A percentile compares a stretch with the other conserved stretches of the same genome.
Evolutionary conservation across 2,888 invertebrate species (phyloP).

Genomic region (Escarpia spicata): DNA sequence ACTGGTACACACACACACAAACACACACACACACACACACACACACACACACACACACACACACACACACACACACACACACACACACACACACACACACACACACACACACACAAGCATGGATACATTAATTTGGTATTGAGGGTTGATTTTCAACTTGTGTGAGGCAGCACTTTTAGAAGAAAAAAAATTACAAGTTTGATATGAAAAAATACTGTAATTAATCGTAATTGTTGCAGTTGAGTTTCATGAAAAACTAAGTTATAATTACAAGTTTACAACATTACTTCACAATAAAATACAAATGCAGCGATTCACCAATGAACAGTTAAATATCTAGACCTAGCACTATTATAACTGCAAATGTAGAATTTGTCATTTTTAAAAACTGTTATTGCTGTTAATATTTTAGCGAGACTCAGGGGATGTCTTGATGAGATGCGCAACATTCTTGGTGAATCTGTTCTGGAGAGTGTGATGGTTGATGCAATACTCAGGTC

Average conservation of each 20-base stretch:
- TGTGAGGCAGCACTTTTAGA: too few species aligned
- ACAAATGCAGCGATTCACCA: not conserved
- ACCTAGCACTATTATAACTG: not conserved
- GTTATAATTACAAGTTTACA: not conserved
- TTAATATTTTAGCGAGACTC: slow-evolving; percentile 62
- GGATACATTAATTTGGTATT: too few species aligned
- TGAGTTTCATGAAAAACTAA: not conserved
- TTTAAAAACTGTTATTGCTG: not conserved
- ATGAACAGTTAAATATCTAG: not conserved
- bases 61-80: too few species aligned
- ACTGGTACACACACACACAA: too few species aligned
- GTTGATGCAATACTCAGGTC: slow-evolving; percentile 78
- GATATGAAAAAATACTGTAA: too few species aligned
- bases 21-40: too few species aligned
- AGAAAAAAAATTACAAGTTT: too few species aligned
- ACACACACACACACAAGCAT: too few species aligned
- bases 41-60: too few species aligned
- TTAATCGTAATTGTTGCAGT: slow-evolving; percentile 3
- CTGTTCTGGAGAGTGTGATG: slow-evolving; percentile 78
- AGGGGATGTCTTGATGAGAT: slow-evolving; percentile 87
- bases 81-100: too few species aligned
- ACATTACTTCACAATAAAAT: not conserved
- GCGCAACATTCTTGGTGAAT: slow-evolving; percentile 81
- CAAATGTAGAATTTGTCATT: not conserved
- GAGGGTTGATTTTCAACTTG: too few species aligned